Percentiles rank a stretch among this genome's conserved stretches.
Evolutionary conservation across 2,797 vertebrate species (phyloP).

Genomic region (Hafferia zeledoni): DNA sequence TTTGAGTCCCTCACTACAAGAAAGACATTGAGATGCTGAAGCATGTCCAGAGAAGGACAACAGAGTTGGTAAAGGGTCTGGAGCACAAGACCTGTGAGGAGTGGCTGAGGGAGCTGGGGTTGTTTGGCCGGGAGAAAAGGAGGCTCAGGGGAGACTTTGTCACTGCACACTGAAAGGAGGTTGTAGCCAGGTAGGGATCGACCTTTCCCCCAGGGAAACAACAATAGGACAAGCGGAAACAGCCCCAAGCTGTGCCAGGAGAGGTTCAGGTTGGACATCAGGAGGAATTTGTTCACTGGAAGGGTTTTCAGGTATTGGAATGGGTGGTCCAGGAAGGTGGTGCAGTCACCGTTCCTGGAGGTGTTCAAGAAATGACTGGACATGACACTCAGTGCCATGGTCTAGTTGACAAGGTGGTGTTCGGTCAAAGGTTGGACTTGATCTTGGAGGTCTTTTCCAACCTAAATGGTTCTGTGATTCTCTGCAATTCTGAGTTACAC

Average conservation of each 20-base stretch:
- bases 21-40: neutral
- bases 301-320: neutral
- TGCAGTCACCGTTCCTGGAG: neutral
- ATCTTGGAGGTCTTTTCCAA: neutral
- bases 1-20: neutral
- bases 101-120: neutral
- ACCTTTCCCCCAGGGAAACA: neutral
- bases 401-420: neutral
- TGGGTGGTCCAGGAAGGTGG: neutral
- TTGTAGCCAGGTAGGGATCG: fast-evolving
- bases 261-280: neutral
- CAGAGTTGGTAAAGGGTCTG: neutral
- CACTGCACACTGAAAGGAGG: neutral
- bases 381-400: fast-evolving
- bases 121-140: neutral
- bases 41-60: neutral
- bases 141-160: neutral
- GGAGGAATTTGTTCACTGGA: neutral
- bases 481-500: neutral
- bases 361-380: neutral
- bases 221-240: neutral
- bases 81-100: neutral
- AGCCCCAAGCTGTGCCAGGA: neutral
- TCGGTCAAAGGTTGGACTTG: neutral
- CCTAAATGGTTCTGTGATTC: neutral